phyloP scores from a whole-genome alignment of 2,797 vertebrate genomes.

The Phyllotis vaccarum region DNA sequence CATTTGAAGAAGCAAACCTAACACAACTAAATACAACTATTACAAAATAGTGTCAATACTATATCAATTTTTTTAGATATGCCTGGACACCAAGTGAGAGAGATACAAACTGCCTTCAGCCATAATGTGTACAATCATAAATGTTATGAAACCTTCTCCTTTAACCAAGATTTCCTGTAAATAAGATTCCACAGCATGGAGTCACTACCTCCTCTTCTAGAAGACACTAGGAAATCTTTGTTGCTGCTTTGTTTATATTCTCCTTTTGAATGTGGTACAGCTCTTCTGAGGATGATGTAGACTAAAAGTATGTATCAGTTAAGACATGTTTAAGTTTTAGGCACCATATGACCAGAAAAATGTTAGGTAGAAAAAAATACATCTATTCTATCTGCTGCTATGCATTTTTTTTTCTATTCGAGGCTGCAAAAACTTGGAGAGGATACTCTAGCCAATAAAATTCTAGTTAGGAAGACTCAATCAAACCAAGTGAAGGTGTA shows the following conservation, averaged over 20 bases:
- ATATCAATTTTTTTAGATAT: slow-evolving; percentile 81
- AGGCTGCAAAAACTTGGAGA: neutral
- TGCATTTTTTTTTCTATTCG: neutral
- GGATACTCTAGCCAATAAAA: rapidly evolving
- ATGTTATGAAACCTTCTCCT: slow-evolving; percentile 58
- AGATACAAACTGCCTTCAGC: slow-evolving; percentile 79
- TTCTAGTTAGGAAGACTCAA: too few relatives aligned
- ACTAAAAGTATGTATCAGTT: neutral
- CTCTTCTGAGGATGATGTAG: neutral
- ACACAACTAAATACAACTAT: slow-evolving; percentile 81
- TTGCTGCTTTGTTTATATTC: neutral
- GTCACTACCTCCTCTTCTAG: neutral
- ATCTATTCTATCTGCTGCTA: neutral
- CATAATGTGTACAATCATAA: slow-evolving; percentile 79
- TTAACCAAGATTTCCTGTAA: slow-evolving; percentile 68
- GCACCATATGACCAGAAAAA: neutral
- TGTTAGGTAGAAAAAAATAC: neutral
- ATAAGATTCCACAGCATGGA: slow-evolving; percentile 73
- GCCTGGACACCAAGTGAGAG: slow-evolving; percentile 74
- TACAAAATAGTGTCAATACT: slow-evolving; percentile 83
- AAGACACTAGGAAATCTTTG: slow-evolving; percentile 18
- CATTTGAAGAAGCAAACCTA: slow-evolving; percentile 84
- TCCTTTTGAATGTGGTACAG: neutral
- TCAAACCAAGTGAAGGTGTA: rapidly evolving
- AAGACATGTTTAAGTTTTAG: neutral